Conservation (phyloP, 2,888 invertebrate genomes). For the Strigamia transsilvanica region DNA sequence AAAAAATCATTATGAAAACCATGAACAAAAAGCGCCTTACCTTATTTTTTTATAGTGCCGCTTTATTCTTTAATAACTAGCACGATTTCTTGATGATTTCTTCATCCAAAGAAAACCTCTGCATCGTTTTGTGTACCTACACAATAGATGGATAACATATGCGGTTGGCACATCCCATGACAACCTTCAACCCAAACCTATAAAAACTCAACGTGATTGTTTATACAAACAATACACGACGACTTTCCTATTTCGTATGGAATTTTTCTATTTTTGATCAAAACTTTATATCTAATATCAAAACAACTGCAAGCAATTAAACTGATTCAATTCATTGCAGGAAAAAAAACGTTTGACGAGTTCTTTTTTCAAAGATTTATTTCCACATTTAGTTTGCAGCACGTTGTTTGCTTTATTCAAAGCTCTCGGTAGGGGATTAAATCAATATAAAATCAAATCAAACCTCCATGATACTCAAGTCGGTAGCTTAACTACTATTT, state of each 20-base stretch:
- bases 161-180: constrained; percentile 35
- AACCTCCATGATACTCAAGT: neutral
- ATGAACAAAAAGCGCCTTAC: neutral
- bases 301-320: neutral
- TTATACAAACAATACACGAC: constrained; percentile 13
- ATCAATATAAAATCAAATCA: constrained; percentile 13
- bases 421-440: neutral
- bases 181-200: neutral
- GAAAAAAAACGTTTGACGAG: neutral
- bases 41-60: neutral
- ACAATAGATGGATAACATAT: constrained; percentile 33
- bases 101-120: neutral
- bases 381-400: neutral
- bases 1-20: neutral
- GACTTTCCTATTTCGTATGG: too few species aligned
- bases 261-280: neutral
- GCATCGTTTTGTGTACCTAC: neutral
- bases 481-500: neutral
- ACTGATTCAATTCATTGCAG: neutral
- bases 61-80: neutral
- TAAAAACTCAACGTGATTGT: neutral
- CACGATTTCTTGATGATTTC: neutral
- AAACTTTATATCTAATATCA: neutral
- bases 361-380: neutral
- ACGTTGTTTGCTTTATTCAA: neutral